A percentile compares a stretch with the other conserved stretches of the same genome.
These are phyloP conservation scores for Tenualosa thibaudeaui DNA, from an alignment of 2,797 vertebrate genomes.

Conservation along the genomic window DNA sequence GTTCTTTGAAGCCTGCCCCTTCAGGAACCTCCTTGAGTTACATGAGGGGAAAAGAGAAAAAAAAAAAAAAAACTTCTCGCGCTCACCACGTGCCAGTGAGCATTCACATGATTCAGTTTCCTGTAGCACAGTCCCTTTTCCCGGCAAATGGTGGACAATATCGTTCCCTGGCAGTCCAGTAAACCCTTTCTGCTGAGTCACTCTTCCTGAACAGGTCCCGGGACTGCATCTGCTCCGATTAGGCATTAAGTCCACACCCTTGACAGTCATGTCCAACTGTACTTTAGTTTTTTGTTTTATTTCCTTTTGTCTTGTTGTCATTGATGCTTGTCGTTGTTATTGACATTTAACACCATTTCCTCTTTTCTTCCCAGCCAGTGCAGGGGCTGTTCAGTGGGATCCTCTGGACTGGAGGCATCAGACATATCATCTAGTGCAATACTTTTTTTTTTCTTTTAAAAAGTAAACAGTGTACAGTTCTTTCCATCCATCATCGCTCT, in stretches of 20 bases:
- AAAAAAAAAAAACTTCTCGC: slow-evolving; percentile 30
- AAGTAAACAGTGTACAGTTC: slow-evolving; percentile 57
- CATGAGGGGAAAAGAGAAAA: not conserved
- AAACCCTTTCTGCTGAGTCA: slow-evolving; percentile 70
- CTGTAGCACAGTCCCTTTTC: slow-evolving; percentile 59
- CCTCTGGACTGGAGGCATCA: slow-evolving; percentile 76
- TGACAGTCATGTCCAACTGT: slow-evolving; percentile 54
- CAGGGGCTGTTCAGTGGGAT: slow-evolving; percentile 67
- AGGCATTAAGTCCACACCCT: slow-evolving; percentile 68
- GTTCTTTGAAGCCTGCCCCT: slow-evolving; percentile 45
- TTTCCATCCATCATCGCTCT: slow-evolving; percentile 80
- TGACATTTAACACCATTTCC: slow-evolving; percentile 48
- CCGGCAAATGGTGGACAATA: slow-evolving; percentile 56
- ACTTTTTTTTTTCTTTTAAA: slow-evolving; percentile 37
- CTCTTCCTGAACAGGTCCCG: slow-evolving; percentile 56
- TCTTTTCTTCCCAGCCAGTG: slow-evolving; percentile 60
- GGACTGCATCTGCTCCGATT: slow-evolving; percentile 49
- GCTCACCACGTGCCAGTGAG: slow-evolving; percentile 53
- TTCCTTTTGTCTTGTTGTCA: slow-evolving; percentile 41
- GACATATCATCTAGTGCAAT: slow-evolving; percentile 75
- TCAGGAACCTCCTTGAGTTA: slow-evolving; percentile 34
- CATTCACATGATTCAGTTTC: slow-evolving; percentile 68
- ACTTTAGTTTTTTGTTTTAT: not conserved
- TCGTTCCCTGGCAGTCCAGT: slow-evolving; percentile 61
- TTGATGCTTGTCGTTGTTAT: slow-evolving; percentile 47